phyloP scores from a whole-genome alignment of 2,888 invertebrate species.

The Norana najaformis region DNA sequence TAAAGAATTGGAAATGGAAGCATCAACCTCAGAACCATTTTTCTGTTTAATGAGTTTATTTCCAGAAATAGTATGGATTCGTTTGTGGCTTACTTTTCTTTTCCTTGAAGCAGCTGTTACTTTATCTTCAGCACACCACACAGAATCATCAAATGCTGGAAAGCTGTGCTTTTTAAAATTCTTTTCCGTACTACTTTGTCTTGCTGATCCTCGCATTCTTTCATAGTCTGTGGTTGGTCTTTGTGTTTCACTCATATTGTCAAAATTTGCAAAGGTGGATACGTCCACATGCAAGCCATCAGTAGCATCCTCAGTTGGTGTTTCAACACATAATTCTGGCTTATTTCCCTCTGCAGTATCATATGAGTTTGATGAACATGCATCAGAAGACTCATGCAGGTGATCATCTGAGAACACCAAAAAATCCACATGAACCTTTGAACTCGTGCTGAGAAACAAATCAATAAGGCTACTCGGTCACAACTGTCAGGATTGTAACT shows the following conservation, averaged over 20 bases:
- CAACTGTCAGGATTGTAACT: background rate
- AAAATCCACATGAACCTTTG: background rate
- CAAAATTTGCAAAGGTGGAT: background rate
- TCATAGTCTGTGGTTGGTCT: background rate
- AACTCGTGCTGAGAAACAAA: background rate
- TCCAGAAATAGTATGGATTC: background rate
- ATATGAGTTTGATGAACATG: background rate
- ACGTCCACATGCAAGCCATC: background rate
- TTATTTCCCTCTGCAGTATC: background rate
- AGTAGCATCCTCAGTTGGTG: background rate
- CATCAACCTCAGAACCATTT: background rate
- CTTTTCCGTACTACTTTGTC: background rate
- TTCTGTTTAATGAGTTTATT: background rate
- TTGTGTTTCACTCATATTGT: background rate
- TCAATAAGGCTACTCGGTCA: background rate
- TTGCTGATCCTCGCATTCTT: background rate
- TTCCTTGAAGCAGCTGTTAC: background rate
- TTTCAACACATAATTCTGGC: constrained; percentile 5
- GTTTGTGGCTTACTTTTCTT: background rate
- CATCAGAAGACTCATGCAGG: background rate
- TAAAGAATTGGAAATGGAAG: background rate
- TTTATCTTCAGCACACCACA: background rate
- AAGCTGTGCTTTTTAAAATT: background rate
- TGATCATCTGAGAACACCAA: constrained; percentile 13
- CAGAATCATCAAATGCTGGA: background rate